Conservation (phyloP, 2,888 invertebrate species). For the Drosophila affinis region DNA sequence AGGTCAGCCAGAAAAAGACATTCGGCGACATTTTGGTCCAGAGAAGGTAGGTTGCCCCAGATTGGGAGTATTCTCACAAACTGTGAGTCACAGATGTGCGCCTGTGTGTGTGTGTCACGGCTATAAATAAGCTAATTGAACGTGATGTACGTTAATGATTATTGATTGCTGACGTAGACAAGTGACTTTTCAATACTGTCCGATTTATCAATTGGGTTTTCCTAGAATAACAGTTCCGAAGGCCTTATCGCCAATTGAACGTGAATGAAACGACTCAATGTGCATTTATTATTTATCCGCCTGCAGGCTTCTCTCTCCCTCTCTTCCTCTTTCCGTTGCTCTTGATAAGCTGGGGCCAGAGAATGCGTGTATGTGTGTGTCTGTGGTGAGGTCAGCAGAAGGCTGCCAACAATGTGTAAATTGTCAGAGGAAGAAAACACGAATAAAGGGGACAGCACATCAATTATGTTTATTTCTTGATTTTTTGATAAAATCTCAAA, state of each 20-base stretch:
- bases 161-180: constrained; percentile 63
- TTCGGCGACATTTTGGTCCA: constrained; percentile 30
- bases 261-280: constrained; percentile 45
- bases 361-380: constrained; percentile 16
- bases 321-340: constrained; percentile 10
- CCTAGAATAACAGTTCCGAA: constrained; percentile 30
- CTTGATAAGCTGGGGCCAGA: constrained; percentile 31
- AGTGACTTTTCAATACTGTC: constrained; percentile 22
- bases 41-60: constrained; percentile 31
- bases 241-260: constrained; percentile 21
- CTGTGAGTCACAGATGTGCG: constrained; percentile 52
- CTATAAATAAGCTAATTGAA: constrained; percentile 33
- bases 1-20: constrained; percentile 7
- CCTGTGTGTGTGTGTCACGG: neutral
- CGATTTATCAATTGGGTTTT: constrained; percentile 48
- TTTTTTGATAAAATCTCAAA: constrained; percentile 69
- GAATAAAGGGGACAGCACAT: constrained; percentile 66
- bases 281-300: constrained; percentile 38
- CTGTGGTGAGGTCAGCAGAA: constrained; percentile 47
- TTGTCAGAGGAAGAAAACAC: constrained; percentile 56
- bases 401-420: constrained; percentile 68
- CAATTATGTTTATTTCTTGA: constrained; percentile 72
- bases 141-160: constrained; percentile 52
- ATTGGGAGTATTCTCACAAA: neutral
- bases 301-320: constrained; percentile 37